Evolutionary conservation across 2,113 vertebrate genomes (phyloP), one percentile per base, ranked within the genome.

Genomic region (Pseudorectes ferrugineus): DNA sequence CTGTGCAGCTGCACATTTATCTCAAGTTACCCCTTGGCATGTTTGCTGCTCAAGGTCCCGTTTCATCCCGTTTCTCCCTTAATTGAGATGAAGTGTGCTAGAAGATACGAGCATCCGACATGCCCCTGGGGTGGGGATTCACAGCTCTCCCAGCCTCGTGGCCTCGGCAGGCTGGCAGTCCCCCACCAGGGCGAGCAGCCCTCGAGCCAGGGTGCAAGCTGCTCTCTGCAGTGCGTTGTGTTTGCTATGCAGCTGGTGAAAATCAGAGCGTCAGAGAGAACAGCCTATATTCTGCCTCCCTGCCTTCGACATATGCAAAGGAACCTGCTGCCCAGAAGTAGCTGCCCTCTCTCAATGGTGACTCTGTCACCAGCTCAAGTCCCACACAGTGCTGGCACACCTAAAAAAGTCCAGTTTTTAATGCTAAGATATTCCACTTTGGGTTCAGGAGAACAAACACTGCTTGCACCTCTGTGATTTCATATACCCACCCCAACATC

Each of bases 391-490:
- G 16, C 42, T 90, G 65, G 55, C 49, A 66, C 63, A 54, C 66
- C 42, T 61, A 18, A 52, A 67, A 71, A 71, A 86, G 59, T 54
- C 93, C 74, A n/a, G 36, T 87, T 84, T 86, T 79, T 19, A 26
- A 67, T 46, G 36, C 76, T 38, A 73, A 73, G 19, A 77, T 63
- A 26, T 25, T 62, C n/a, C 67, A 66, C 46, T 90, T 94, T 55
- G 65, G 74, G 46, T 85, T 93, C 82, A 87, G 66, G 67, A 52
- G 63, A 93, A 51, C 5, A 38, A 95, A 68, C 18, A 36, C 54
- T 83, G 33, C 93, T 97, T 94, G 74, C 61, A 77, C 80, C 76
- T 89, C 95, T 95, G 89, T 71, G 70, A 86, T 89, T 97, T 92
- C 65, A 89, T 80, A 88, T 75, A 66, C 40, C 29, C 85, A 85